phyloP scores from a whole-genome alignment of 2,797 vertebrate species.

The Sebastes minor region DNA sequence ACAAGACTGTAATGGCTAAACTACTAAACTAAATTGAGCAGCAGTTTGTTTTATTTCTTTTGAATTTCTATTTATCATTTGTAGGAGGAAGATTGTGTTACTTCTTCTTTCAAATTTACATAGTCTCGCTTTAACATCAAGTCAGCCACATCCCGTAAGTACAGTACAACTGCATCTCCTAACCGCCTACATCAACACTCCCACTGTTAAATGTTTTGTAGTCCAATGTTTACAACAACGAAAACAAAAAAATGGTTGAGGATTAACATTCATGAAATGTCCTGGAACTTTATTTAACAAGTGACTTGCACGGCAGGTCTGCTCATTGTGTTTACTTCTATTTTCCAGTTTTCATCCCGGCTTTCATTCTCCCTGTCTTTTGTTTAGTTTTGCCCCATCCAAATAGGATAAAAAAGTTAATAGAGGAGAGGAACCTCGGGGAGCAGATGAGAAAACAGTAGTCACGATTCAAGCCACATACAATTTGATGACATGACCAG shows the following conservation, averaged over 20 bases:
- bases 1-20: neutral
- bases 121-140: neutral
- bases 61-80: neutral
- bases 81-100: neutral
- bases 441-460: conserved; percentile 68
- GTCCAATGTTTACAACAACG: neutral
- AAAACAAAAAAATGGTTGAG: neutral
- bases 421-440: conserved; percentile 49
- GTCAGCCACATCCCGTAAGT: neutral
- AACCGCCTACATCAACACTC: neutral
- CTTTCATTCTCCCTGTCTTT: conserved; percentile 31
- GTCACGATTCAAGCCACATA: conserved; percentile 68
- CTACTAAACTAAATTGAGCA: neutral
- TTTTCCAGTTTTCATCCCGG: conserved; percentile 14
- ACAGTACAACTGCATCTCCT: neutral
- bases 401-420: conserved; percentile 66
- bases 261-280: conserved; percentile 4
- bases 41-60: neutral
- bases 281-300: conserved; percentile 2
- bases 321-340: conserved; percentile 13
- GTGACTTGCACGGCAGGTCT: neutral
- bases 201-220: neutral
- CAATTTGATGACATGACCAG: conserved; percentile 70
- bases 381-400: conserved; percentile 44
- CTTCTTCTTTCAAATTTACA: neutral